These are phyloP conservation scores for Strigops habroptila DNA, from an alignment of 2,113 vertebrate species.

Conservation along the genomic window DNA sequence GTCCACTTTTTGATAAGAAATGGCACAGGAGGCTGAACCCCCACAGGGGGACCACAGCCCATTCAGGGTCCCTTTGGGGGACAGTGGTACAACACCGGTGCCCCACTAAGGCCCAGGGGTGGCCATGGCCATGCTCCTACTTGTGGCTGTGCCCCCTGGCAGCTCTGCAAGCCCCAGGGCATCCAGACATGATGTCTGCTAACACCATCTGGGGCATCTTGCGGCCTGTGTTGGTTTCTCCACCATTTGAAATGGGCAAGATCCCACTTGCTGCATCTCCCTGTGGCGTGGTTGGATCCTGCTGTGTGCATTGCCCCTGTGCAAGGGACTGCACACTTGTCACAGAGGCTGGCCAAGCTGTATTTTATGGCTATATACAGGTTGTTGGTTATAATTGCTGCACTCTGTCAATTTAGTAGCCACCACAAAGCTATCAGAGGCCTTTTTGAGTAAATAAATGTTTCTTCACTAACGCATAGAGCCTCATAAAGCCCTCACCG, in stretches of 20 bases:
- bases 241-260: background rate
- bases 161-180: background rate
- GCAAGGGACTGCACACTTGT: fast-evolving
- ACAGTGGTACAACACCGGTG: fast-evolving
- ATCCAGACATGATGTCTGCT: fast-evolving
- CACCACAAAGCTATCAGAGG: slow-evolving; percentile 26
- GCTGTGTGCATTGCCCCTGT: fast-evolving
- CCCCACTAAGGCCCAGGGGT: fast-evolving
- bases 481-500: background rate
- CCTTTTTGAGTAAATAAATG: slow-evolving; percentile 54
- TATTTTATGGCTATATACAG: background rate
- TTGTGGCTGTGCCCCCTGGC: fast-evolving
- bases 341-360: fast-evolving
- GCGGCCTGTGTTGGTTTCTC: fast-evolving
- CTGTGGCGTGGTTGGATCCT: background rate
- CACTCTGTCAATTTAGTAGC: slow-evolving; percentile 41
- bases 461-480: background rate
- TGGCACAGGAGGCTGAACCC: background rate
- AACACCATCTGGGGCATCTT: background rate
- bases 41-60: background rate
- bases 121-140: background rate
- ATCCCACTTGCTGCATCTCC: background rate
- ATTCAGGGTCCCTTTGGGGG: background rate
- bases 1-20: background rate
- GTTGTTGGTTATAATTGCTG: slow-evolving; percentile 32